phyloP scores from a whole-genome alignment of 2,797 vertebrate genomes.

The Sebastes kiyomatsui region DNA sequence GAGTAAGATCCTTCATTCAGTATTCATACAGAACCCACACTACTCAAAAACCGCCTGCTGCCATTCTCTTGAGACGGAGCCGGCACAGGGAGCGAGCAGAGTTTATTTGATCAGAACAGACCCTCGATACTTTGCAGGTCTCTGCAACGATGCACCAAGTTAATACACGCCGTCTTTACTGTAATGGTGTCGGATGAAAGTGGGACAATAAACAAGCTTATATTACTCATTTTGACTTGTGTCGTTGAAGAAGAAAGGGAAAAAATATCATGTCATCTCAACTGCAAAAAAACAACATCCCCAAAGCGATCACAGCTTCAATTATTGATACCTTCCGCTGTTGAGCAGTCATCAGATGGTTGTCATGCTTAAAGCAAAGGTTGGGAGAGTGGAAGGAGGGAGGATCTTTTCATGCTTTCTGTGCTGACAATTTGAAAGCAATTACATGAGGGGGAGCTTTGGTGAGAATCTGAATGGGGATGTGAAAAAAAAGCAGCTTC shows the following conservation, averaged over 20 bases:
- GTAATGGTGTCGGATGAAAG: constrained; percentile 28
- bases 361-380: constrained; percentile 56
- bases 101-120: constrained; percentile 53
- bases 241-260: background rate
- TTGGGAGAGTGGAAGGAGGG: background rate
- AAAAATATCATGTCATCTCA: constrained; percentile 36
- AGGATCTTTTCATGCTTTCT: constrained; percentile 34
- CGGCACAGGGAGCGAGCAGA: background rate
- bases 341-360: constrained; percentile 47
- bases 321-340: constrained; percentile 68
- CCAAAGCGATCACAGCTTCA: constrained; percentile 52
- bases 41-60: constrained; percentile 5
- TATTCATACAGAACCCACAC: constrained; percentile 34
- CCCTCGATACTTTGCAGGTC: constrained; percentile 14
- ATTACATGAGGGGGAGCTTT: constrained; percentile 42
- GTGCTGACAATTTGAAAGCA: constrained; percentile 62
- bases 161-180: constrained; percentile 15
- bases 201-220: constrained; percentile 47
- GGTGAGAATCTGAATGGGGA: background rate
- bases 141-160: constrained; percentile 11
- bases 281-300: constrained; percentile 40
- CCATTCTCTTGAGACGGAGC: constrained; percentile 25
- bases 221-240: constrained; percentile 29
- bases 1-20: constrained; percentile 36
- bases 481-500: constrained; percentile 4